Evolutionary conservation across 2,113 vertebrate genomes (phyloP).

Genomic region (Sebastes schlegelii): DNA sequence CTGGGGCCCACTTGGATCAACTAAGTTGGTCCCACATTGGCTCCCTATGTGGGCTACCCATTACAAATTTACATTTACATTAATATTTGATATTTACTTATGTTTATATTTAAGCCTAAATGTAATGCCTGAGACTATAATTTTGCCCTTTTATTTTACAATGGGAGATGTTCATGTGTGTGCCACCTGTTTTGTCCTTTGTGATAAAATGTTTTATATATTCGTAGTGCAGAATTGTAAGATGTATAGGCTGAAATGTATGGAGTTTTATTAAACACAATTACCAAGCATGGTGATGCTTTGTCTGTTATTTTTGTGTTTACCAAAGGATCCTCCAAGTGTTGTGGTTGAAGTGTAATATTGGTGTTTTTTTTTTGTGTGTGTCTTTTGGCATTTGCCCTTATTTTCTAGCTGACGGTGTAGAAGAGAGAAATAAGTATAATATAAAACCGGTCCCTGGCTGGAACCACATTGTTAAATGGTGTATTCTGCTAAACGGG

Average conservation of each 20-base stretch:
- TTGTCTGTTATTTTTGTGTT: background rate
- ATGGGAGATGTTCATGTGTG: slow-evolving; percentile 63
- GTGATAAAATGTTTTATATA: slow-evolving; percentile 80
- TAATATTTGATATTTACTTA: no score
- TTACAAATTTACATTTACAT: no score
- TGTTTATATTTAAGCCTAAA: no score
- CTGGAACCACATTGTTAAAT: background rate
- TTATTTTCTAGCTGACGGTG: background rate
- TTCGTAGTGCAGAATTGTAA: slow-evolving; percentile 69
- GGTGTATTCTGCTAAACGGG: background rate
- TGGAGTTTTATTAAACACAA: slow-evolving; percentile 73
- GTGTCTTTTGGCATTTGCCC: background rate
- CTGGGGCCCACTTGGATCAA: no score
- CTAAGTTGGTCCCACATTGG: no score
- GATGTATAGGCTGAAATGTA: slow-evolving; percentile 72
- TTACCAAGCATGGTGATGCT: slow-evolving; percentile 46
- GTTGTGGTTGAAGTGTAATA: background rate
- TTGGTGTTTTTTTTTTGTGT: background rate
- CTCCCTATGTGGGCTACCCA: no score
- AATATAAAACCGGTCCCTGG: background rate
- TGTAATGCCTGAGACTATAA: no score
- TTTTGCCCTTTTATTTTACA: slow-evolving; percentile 64
- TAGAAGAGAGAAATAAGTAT: background rate
- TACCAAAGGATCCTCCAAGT: background rate
- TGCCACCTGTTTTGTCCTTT: slow-evolving; percentile 63